Evolutionary conservation across 2,888 invertebrate species (phyloP).

Genomic region (Erebia epiphron): DNA sequence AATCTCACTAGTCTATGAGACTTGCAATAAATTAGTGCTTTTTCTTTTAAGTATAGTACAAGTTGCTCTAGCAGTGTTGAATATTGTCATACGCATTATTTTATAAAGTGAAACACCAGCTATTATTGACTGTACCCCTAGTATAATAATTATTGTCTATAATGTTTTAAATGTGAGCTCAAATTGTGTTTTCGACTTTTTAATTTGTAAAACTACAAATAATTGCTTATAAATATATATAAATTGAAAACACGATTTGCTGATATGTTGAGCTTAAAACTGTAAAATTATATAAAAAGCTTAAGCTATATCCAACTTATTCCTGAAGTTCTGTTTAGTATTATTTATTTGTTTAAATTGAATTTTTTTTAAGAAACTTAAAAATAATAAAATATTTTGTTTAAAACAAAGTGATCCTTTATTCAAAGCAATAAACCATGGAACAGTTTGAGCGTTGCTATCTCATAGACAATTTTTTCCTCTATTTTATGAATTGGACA

Average conservation of each 20-base stretch:
- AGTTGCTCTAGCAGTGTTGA: slow-evolving; percentile 41
- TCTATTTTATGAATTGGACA: slow-evolving; percentile 10
- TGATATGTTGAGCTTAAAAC: neutral
- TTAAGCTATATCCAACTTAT: slow-evolving; percentile 17
- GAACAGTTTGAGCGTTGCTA: slow-evolving; percentile 39
- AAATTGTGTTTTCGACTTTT: slow-evolving; percentile 22
- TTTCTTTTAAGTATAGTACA: slow-evolving; percentile 13
- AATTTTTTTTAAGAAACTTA: slow-evolving; percentile 24
- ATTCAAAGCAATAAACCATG: neutral
- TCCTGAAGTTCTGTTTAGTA: slow-evolving; percentile 16
- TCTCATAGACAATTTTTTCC: slow-evolving; percentile 25
- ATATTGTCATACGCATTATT: slow-evolving; percentile 34
- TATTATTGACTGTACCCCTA: neutral
- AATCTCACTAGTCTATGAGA: slow-evolving; percentile 3
- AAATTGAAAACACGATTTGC: slow-evolving; percentile 7
- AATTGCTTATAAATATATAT: neutral
- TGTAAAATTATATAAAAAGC: slow-evolving; percentile 25
- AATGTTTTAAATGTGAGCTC: slow-evolving; percentile 20
- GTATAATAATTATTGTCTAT: slow-evolving; percentile 6
- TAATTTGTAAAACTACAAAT: neutral
- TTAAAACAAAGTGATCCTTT: slow-evolving; percentile 15
- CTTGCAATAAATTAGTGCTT: slow-evolving; percentile 16
- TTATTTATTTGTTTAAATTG: slow-evolving; percentile 31
- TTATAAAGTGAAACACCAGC: slow-evolving; percentile 25
- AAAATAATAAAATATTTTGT: neutral